Evolutionary conservation across 1,140 invertebrate genomes (phyloP).

Genomic region (Sycophila sp.): DNA sequence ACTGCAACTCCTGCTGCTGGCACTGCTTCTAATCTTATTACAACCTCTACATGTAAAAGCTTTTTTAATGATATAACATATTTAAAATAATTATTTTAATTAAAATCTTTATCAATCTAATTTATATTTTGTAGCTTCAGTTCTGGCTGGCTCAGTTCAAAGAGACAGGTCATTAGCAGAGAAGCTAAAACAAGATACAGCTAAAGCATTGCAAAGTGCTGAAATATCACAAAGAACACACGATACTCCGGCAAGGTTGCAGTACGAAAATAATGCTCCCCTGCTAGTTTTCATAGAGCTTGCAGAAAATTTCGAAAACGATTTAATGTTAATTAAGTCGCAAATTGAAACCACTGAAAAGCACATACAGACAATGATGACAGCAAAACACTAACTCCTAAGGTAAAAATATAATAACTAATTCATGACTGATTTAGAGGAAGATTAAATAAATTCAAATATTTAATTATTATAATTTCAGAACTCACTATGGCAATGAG

Average conservation of each 20-base stretch:
- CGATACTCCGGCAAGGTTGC: slow-evolving; percentile 78
- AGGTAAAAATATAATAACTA: slow-evolving; percentile 67
- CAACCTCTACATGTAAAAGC: no score
- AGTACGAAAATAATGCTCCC: slow-evolving; percentile 81
- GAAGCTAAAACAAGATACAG: slow-evolving; percentile 78
- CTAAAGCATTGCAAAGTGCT: slow-evolving; percentile 76
- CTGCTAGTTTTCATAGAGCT: slow-evolving; percentile 79
- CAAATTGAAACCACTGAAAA: slow-evolving; percentile 81
- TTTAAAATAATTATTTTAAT: not conserved
- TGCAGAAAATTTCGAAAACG: slow-evolving; percentile 77
- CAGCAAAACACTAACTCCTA: slow-evolving; percentile 75
- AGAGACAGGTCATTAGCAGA: slow-evolving; percentile 75
- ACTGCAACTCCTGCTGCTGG: no score
- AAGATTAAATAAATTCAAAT: no score
- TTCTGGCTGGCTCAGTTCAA: slow-evolving; percentile 69
- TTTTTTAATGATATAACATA: not conserved
- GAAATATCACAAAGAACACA: slow-evolving; percentile 84
- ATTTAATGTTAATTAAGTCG: slow-evolving; percentile 75
- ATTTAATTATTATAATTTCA: slow-evolving; percentile 55
- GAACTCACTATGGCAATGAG: slow-evolving; percentile 80
- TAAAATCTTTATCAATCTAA: slow-evolving; percentile 44
- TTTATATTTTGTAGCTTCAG: slow-evolving; percentile 50
- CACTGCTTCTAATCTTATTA: no score
- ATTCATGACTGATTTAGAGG: no score
- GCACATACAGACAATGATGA: slow-evolving; percentile 75